Evolutionary conservation across 2,797 vertebrate species (phyloP).

Genomic region (Muscicapa comitata): DNA sequence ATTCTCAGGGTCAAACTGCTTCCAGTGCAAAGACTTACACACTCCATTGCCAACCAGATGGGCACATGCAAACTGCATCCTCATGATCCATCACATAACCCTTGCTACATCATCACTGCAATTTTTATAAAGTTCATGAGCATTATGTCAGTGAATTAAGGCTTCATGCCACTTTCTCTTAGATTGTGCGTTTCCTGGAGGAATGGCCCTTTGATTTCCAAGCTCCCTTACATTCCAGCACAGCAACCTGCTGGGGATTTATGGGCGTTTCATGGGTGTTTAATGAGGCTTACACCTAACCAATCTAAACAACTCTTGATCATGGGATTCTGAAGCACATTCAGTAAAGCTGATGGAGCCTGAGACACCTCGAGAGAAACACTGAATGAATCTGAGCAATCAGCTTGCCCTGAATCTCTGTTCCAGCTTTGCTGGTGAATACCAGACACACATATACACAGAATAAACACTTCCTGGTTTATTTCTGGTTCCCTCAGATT

Average conservation of each 20-base stretch:
- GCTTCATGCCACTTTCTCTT: background rate
- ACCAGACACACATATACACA: background rate
- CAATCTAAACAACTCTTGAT: background rate
- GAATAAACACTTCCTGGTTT: background rate
- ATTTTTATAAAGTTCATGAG: background rate
- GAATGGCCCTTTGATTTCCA: background rate
- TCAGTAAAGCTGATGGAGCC: background rate
- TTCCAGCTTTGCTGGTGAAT: background rate
- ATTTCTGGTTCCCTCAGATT: background rate
- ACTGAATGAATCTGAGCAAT: background rate
- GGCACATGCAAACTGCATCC: background rate
- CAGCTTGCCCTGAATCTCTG: background rate
- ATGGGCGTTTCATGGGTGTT: background rate
- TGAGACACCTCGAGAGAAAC: background rate
- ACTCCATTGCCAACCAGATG: background rate
- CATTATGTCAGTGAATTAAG: background rate
- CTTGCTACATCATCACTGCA: background rate
- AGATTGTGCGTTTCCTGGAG: background rate
- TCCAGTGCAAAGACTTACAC: background rate
- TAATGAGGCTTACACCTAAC: constrained; percentile 5
- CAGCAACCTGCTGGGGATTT: background rate
- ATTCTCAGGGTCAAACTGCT: background rate
- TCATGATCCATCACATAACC: background rate
- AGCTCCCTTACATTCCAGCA: background rate
- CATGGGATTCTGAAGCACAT: background rate